Base-by-base conservation (phyloP, 2,888 invertebrate genomes). In the Euphydryas editha region DNA sequence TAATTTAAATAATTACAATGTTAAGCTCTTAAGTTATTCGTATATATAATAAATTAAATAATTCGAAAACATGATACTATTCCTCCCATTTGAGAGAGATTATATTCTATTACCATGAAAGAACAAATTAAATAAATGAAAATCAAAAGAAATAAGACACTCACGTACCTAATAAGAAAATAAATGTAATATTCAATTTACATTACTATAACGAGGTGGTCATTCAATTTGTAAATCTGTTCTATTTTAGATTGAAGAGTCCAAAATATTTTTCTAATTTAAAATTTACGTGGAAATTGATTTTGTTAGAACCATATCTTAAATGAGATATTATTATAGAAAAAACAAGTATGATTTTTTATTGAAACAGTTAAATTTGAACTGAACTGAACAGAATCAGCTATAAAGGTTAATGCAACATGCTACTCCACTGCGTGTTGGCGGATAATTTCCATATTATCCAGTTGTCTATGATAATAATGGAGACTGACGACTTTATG, bases 101-200 rank as follows among this genome's bases (percentile, higher is more conserved):
- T 30, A 20, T 46, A 13, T 15, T 60, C 47, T 61, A 60, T 65
- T 56, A 65, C 49, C 42, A 61, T 60, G 42, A 65, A 65, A 56
- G 24, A 39, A 17, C 37, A 63, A 63, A 39, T n/a, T 39, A 51
- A 51, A 42, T 63, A 58, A 49, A 49, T 18, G 24, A 51, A 39
- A 47, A 49, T 56, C 60, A 65, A 57, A 65, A 24, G 57, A 65
- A 61, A 65, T 61, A 39, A 39, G 39, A 39, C 5, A 60, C 56
- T 51, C 46, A 24, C 44, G 37, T 49, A n/a, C 4, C 15, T 44
- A 44, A 42, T 42, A 61, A 65, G 56, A 42, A 49, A n/a, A 30
- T 57, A 61, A 61, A n/a, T 15, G 5, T 15, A 15, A n/a, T n/a
- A 61, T 65, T n/a, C 39, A 17, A 24, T 60, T 44, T 36, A 42